phyloP scores from a whole-genome alignment of 2,888 invertebrate species.

The Gisinianus flammeolus region DNA sequence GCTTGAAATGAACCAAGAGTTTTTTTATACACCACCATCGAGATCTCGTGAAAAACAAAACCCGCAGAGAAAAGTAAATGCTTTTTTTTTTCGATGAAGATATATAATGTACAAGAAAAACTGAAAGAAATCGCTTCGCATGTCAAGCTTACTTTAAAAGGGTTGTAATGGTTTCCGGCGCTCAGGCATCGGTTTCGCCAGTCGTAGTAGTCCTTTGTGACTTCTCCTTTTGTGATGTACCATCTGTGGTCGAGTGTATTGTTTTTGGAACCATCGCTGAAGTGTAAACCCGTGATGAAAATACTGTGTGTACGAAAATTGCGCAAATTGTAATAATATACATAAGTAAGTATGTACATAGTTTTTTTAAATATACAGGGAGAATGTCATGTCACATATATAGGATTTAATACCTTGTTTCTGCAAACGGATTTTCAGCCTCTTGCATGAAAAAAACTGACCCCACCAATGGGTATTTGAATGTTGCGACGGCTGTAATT shows the following conservation, averaged over 20 bases:
- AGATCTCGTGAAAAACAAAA: too few relatives aligned
- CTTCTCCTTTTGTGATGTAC: slow-evolving; percentile 79
- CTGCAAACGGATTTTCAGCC: slow-evolving; percentile 77
- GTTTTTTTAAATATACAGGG: too few relatives aligned
- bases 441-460: slow-evolving; percentile 81
- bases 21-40: too few relatives aligned
- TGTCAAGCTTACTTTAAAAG: slow-evolving; percentile 70
- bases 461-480: slow-evolving; percentile 87
- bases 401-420: slow-evolving; percentile 66
- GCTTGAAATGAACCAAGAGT: too few relatives aligned
- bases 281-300: slow-evolving; percentile 81
- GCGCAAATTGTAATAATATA: neutral
- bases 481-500: slow-evolving; percentile 78
- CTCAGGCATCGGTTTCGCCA: slow-evolving; percentile 86
- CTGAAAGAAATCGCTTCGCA: neutral
- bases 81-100: too few relatives aligned
- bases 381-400: too few relatives aligned
- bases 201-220: slow-evolving; percentile 87
- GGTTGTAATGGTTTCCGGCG: slow-evolving; percentile 78
- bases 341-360: neutral
- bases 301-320: slow-evolving; percentile 64
- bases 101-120: neutral
- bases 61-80: neutral
- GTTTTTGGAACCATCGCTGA: slow-evolving; percentile 77
- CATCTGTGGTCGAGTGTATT: slow-evolving; percentile 68